phyloP scores from a whole-genome alignment of 2,113 vertebrate species.

The Vicugna pacos region DNA sequence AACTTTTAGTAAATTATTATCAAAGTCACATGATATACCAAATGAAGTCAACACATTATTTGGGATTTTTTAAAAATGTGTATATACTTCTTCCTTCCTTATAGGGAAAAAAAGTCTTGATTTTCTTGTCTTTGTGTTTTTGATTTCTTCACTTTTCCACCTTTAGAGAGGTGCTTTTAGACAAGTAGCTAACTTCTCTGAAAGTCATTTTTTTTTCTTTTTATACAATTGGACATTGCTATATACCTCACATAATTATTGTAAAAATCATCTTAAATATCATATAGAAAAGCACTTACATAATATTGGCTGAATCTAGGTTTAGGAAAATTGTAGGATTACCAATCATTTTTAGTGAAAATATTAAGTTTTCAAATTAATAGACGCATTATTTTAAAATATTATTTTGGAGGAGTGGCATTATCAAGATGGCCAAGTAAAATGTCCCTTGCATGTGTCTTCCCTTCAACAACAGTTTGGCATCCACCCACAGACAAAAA shows the following conservation, averaged over 20 bases:
- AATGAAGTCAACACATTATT: not conserved
- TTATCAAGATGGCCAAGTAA: not conserved
- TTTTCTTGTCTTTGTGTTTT: not conserved
- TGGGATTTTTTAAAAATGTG: not conserved
- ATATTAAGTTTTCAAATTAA: constrained; percentile 31
- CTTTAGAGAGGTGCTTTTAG: not conserved
- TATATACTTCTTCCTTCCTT: not conserved
- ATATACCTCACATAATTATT: not conserved
- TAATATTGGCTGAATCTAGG: not conserved
- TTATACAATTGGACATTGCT: not conserved
- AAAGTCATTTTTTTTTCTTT: not conserved
- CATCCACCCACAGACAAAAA: not conserved
- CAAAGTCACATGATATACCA: not conserved
- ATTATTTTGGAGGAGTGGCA: not conserved
- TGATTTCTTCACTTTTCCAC: not conserved
- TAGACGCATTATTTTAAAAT: not conserved
- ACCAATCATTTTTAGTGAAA: not conserved
- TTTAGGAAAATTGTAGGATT: not conserved
- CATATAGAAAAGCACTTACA: not conserved
- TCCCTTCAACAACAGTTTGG: not conserved
- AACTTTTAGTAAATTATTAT: not conserved
- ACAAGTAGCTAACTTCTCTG: not conserved
- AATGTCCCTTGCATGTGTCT: not conserved
- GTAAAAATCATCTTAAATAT: not conserved
- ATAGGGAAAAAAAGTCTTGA: not conserved